These are phyloP conservation scores for Drosophila pseudotakahashii DNA, from an alignment of 2,888 invertebrate genomes.

Conservation along the genomic window DNA sequence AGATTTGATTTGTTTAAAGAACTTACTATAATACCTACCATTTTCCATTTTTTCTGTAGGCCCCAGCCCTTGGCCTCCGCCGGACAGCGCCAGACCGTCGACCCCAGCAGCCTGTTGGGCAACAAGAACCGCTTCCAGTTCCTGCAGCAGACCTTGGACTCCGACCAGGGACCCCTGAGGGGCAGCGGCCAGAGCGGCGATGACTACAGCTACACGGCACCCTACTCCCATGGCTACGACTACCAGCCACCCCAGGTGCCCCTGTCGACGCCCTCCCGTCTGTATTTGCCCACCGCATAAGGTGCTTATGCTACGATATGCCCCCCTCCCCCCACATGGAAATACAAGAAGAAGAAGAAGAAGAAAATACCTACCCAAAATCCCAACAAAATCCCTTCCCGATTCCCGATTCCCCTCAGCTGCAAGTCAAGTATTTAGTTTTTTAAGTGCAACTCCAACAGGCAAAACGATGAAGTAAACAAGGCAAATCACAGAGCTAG, in stretches of 20 bases:
- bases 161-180: slow-evolving; percentile 69
- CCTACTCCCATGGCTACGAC: slow-evolving; percentile 62
- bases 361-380: no score
- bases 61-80: slow-evolving; percentile 62
- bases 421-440: slow-evolving; percentile 66
- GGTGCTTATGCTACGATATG: neutral
- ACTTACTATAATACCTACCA: neutral
- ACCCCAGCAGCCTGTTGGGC: slow-evolving; percentile 65
- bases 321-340: no score
- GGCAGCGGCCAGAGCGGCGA: slow-evolving; percentile 82
- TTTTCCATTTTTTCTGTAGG: slow-evolving; percentile 31
- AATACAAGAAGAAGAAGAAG: no score
- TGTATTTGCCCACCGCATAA: slow-evolving; percentile 77
- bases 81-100: slow-evolving; percentile 50
- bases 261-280: slow-evolving; percentile 62
- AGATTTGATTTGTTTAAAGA: no score
- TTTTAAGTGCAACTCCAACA: slow-evolving; percentile 62
- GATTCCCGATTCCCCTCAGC: slow-evolving; percentile 36
- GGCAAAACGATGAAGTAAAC: slow-evolving; percentile 48
- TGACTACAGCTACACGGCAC: slow-evolving; percentile 74
- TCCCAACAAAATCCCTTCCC: neutral
- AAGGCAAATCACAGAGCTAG: slow-evolving; percentile 44
- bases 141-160: slow-evolving; percentile 79
- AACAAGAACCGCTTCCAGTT: slow-evolving; percentile 82
- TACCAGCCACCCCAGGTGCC: slow-evolving; percentile 70